Percentiles rank a stretch among this genome's conserved stretches.
These are phyloP conservation scores for Isurus oxyrinchus DNA, from an alignment of 2,113 vertebrate species.

Conservation along the genomic window DNA sequence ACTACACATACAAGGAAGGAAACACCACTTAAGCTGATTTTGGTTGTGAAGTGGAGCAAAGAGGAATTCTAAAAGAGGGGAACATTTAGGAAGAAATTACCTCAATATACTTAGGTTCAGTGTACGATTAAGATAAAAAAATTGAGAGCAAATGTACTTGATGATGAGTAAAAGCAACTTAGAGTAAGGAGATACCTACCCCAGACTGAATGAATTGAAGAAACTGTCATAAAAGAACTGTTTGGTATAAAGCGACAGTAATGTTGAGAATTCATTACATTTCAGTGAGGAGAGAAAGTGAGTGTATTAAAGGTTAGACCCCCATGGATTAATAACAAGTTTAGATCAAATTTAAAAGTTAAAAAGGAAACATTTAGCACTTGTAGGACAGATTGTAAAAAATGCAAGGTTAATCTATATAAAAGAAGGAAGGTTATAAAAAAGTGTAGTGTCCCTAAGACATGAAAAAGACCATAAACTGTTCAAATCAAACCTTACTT, in stretches of 20 bases:
- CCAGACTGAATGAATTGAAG: neutral
- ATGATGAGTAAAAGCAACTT: neutral
- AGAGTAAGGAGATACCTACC: neutral
- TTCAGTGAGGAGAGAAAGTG: neutral
- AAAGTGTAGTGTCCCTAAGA: neutral
- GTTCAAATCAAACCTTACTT: no score
- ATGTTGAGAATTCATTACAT: neutral
- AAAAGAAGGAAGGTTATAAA: neutral
- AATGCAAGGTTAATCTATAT: neutral
- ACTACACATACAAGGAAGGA: neutral
- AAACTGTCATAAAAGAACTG: neutral
- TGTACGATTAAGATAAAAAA: no score
- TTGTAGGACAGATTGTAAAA: neutral
- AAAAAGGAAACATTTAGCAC: neutral
- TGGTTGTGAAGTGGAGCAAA: neutral
- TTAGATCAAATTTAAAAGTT: neutral
- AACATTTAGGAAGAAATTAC: neutral
- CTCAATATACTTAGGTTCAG: neutral
- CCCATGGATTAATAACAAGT: neutral
- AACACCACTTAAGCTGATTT: neutral
- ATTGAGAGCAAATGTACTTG: no score
- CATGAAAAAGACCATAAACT: no score
- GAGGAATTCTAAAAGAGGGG: neutral
- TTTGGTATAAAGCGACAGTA: neutral
- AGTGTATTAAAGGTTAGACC: neutral